These are phyloP conservation scores for Drosophila koepferae DNA, from an alignment of 2,888 invertebrate species.

Conservation along the genomic window DNA sequence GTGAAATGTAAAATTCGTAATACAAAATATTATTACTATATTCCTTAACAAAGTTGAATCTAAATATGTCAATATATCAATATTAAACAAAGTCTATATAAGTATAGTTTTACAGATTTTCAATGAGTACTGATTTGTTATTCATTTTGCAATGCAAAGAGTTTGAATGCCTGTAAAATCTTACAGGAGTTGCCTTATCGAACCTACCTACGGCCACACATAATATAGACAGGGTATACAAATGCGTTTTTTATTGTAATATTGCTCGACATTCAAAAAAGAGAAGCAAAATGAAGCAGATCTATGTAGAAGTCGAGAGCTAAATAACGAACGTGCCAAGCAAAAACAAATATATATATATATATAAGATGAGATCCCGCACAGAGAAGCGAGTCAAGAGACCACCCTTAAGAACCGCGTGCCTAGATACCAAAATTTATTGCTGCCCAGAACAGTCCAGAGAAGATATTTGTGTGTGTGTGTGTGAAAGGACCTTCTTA, in stretches of 20 bases:
- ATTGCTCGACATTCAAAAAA: constrained; percentile 33
- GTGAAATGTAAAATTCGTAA: neutral
- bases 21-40: too few relatives aligned
- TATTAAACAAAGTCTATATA: too few relatives aligned
- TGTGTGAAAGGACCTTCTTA: constrained; percentile 56
- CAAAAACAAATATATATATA: constrained; percentile 21
- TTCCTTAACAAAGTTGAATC: too few relatives aligned
- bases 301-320: constrained; percentile 14
- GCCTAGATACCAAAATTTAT: constrained; percentile 61
- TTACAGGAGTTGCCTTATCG: neutral
- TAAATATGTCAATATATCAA: too few relatives aligned
- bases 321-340: constrained; percentile 71
- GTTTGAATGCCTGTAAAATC: too few relatives aligned
- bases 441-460: constrained; percentile 22
- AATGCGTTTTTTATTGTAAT: constrained; percentile 77
- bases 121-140: too few relatives aligned
- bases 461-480: constrained; percentile 16
- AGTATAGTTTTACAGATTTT: too few relatives aligned
- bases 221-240: constrained; percentile 10
- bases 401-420: constrained; percentile 59
- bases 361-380: constrained; percentile 21
- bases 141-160: too few relatives aligned
- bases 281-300: neutral
- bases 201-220: neutral
- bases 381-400: constrained; percentile 24